These are phyloP conservation scores for Chiloscyllium plagiosum DNA, from an alignment of 2,113 vertebrate genomes.

Conservation along the genomic window DNA sequence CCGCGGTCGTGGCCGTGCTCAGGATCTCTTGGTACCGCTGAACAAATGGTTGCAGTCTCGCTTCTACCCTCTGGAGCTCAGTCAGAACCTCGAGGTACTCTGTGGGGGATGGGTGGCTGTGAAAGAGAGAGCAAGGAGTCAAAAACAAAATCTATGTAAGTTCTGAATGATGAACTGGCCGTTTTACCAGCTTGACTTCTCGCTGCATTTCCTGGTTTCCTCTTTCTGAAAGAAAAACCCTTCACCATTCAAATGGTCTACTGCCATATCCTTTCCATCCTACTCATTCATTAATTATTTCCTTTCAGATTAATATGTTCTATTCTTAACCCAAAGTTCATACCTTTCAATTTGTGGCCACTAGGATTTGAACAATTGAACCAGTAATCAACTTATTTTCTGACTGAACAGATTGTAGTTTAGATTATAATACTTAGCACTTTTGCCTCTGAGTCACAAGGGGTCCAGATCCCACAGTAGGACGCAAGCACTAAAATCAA, in stretches of 20 bases:
- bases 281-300: not conserved
- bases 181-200: not conserved
- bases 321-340: not conserved
- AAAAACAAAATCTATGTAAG: not conserved
- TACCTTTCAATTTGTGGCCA: not conserved
- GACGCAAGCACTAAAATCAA: not conserved
- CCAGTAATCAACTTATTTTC: not conserved
- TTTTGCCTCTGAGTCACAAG: not conserved
- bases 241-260: not conserved
- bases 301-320: not conserved
- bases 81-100: slow-evolving; percentile 77
- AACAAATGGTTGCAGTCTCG: slow-evolving; percentile 76
- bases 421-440: not conserved
- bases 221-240: not conserved
- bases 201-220: not conserved
- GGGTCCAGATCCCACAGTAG: not conserved
- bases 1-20: slow-evolving; percentile 64
- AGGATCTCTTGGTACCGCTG: slow-evolving; percentile 77
- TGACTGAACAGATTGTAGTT: not conserved
- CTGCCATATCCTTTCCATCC: not conserved
- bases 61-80: slow-evolving; percentile 71
- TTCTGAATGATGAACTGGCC: not conserved
- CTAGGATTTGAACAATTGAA: not conserved
- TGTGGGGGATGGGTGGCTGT: slow-evolving; percentile 72
- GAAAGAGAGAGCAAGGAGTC: not conserved